A percentile compares a stretch with the other conserved stretches of the same genome.
Conservation (phyloP, 2,797 vertebrate genomes). For the Podargus strigoides region DNA sequence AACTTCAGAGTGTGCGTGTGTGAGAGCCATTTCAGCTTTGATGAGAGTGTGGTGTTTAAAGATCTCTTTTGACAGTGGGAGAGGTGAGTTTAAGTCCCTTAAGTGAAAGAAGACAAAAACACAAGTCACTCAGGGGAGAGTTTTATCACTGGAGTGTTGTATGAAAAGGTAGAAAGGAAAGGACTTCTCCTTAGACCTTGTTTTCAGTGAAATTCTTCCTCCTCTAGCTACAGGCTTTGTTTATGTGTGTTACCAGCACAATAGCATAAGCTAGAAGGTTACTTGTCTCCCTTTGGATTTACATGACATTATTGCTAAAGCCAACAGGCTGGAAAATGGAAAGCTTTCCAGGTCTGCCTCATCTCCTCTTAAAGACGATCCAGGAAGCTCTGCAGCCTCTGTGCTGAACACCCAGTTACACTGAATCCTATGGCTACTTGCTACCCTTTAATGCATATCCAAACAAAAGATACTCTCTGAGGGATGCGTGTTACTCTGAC, state of each 20-base stretch:
- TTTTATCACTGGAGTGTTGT: not conserved
- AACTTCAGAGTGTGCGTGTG: not conserved
- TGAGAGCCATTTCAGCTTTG: not conserved
- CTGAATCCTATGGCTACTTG: not conserved
- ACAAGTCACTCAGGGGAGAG: not conserved
- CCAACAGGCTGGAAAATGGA: constrained; percentile 50
- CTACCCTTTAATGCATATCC: not conserved
- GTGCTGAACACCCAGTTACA: not conserved
- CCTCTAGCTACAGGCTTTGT: constrained; percentile 34
- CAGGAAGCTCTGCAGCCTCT: not conserved
- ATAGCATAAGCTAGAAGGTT: constrained; percentile 49
- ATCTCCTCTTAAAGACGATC: not conserved
- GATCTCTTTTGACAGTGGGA: not conserved
- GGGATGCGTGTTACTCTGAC: not conserved
- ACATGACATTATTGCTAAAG: constrained; percentile 35
- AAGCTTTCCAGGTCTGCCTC: constrained; percentile 12
- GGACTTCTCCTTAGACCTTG: not conserved
- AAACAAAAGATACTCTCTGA: not conserved
- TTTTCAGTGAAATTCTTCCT: not conserved
- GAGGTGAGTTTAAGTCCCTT: not conserved
- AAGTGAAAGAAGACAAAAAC: not conserved
- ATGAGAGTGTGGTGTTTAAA: not conserved
- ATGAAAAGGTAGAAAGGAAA: not conserved
- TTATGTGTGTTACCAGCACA: constrained; percentile 45
- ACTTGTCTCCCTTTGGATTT: constrained; percentile 49